These are phyloP conservation scores for Synanceia verrucosa DNA, from an alignment of 2,797 vertebrate species.

Conservation along the genomic window DNA sequence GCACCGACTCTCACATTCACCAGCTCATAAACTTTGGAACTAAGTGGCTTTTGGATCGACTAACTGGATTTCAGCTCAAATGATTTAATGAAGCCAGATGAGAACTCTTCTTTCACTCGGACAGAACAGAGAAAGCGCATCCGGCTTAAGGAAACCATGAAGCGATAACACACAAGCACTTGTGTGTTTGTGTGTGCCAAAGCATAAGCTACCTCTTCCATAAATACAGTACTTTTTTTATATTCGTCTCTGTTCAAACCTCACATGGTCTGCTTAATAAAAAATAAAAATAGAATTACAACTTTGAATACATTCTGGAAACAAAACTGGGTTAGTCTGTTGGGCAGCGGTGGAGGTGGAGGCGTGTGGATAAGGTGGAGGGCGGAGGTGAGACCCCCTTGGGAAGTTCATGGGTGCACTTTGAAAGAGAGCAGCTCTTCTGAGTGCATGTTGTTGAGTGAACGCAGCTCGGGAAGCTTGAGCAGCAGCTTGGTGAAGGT, in stretches of 20 bases:
- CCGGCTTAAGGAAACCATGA: slow-evolving; percentile 36
- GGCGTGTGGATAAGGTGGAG: slow-evolving; percentile 33
- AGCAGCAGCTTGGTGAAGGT: slow-evolving; percentile 98
- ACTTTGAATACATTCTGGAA: slow-evolving; percentile 75
- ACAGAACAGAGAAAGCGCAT: slow-evolving; percentile 55
- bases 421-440: slow-evolving; percentile 98
- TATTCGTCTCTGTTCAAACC: slow-evolving; percentile 47
- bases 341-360: slow-evolving; percentile 45
- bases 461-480: slow-evolving; percentile 96
- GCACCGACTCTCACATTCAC: slow-evolving; percentile 45
- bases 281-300: slow-evolving; percentile 66
- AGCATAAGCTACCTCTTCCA: slow-evolving; percentile 52
- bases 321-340: slow-evolving; percentile 67
- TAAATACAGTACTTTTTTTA: slow-evolving; percentile 72
- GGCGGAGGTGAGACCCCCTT: not conserved
- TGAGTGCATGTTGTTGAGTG: slow-evolving; percentile 99
- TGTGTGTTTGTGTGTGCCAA: slow-evolving; percentile 62
- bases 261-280: slow-evolving; percentile 41
- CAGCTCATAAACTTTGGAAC: slow-evolving; percentile 70
- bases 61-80: slow-evolving; percentile 25
- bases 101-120: slow-evolving; percentile 17
- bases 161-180: slow-evolving; percentile 46
- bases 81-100: slow-evolving; percentile 40
- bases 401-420: slow-evolving; percentile 86
- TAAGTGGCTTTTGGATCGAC: slow-evolving; percentile 61